Percentiles rank a stretch among this genome's conserved stretches.
Evolutionary conservation across 2,113 vertebrate genomes (phyloP).

Genomic region (Ranitomeya imitator): DNA sequence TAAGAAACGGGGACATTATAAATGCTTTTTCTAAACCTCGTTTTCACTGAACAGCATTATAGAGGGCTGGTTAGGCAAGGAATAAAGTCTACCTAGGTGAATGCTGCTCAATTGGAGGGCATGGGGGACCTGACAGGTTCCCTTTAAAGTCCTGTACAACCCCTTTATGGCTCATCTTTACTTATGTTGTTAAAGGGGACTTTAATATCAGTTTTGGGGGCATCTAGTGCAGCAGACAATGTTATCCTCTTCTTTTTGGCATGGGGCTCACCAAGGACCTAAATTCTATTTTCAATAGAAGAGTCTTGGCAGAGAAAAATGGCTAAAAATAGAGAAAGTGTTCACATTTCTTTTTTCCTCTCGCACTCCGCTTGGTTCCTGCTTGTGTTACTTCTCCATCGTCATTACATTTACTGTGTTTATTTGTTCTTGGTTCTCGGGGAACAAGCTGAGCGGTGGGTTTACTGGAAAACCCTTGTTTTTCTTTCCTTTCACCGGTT

Average conservation of each 20-base stretch:
- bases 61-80: too few relatives aligned
- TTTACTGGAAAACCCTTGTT: slow-evolving; percentile 55
- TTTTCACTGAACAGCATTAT: too few relatives aligned
- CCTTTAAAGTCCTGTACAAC: too few relatives aligned
- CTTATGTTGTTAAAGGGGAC: too few relatives aligned
- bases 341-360: background rate
- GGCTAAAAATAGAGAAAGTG: slow-evolving; percentile 43
- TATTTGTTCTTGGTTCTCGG: slow-evolving; percentile 51
- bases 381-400: slow-evolving; percentile 38
- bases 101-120: too few relatives aligned
- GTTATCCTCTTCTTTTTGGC: too few relatives aligned
- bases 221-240: background rate
- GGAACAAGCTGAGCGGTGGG: slow-evolving; percentile 31
- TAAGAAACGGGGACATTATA: too few relatives aligned
- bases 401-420: slow-evolving; percentile 51
- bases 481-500: slow-evolving; percentile 44
- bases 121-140: too few relatives aligned
- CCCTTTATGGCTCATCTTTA: too few relatives aligned
- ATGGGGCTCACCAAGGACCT: background rate
- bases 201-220: too few relatives aligned
- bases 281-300: background rate
- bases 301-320: background rate
- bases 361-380: slow-evolving; percentile 6
- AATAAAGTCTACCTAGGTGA: too few relatives aligned
- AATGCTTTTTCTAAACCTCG: too few relatives aligned